A percentile compares a stretch with the other conserved stretches of the same genome.
These are phyloP conservation scores for Unio pictorum DNA, from an alignment of 2,888 invertebrate genomes.

Conservation along the genomic window DNA sequence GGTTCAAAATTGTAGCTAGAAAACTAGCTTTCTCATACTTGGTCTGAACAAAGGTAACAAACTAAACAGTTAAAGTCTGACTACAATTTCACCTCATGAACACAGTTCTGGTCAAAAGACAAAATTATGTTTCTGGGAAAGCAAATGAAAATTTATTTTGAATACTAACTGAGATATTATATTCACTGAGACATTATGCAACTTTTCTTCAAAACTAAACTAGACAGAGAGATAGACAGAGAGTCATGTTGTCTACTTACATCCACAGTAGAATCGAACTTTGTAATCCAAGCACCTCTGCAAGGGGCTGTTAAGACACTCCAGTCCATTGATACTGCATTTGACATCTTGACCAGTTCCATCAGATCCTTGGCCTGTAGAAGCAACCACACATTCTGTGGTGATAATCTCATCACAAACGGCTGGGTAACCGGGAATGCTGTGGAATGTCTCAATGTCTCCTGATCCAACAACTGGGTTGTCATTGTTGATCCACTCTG, in stretches of 20 bases:
- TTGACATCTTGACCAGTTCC: conserved; percentile 53
- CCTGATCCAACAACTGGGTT: conserved; percentile 38
- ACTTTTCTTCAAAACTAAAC: too few relatives aligned
- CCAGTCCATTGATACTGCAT: conserved; percentile 78
- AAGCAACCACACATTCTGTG: conserved; percentile 54
- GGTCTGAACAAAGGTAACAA: too few relatives aligned
- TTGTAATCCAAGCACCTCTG: conserved; percentile 64
- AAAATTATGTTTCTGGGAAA: too few relatives aligned
- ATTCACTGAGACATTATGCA: too few relatives aligned
- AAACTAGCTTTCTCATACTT: too few relatives aligned
- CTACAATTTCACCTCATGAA: too few relatives aligned
- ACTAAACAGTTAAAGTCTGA: too few relatives aligned
- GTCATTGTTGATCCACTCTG: conserved; percentile 66
- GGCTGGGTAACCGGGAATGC: conserved; percentile 43
- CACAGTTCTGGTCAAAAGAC: too few relatives aligned
- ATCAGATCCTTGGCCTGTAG: conserved; percentile 40
- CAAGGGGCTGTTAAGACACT: conserved; percentile 74
- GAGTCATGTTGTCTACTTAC: conserved; percentile 29
- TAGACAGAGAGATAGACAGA: too few relatives aligned
- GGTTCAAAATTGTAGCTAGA: too few relatives aligned
- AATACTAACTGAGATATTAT: too few relatives aligned
- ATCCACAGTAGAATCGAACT: conserved; percentile 72
- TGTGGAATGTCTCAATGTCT: conserved; percentile 42
- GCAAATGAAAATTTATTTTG: too few relatives aligned
- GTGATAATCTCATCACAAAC: conserved; percentile 49